Conservation (phyloP, 1,140 invertebrate species). For the Aphis gossypii region DNA sequence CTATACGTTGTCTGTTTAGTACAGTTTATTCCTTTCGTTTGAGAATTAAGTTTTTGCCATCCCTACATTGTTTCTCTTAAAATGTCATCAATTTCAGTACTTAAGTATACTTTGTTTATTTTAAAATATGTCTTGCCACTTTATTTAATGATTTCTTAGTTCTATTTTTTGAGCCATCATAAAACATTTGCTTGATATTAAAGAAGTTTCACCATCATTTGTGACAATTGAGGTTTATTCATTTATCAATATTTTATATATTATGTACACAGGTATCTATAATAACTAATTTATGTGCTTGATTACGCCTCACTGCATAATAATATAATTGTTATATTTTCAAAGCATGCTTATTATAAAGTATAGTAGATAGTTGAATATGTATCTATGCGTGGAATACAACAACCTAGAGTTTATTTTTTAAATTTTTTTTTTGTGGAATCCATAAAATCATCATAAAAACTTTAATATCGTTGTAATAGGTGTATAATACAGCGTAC, state of each 20-base stretch:
- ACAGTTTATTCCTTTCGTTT: no score
- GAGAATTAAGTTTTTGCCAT: no score
- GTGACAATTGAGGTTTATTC: no score
- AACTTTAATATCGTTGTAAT: slow-evolving; percentile 1
- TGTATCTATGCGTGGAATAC: not conserved
- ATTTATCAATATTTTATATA: not conserved
- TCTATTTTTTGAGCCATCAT: no score
- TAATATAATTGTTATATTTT: not conserved
- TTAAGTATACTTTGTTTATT: no score
- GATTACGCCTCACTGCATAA: not conserved
- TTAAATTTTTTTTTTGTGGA: slow-evolving; percentile 3
- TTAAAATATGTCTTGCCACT: no score
- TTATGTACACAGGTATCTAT: not conserved
- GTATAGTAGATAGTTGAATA: not conserved
- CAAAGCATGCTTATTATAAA: not conserved
- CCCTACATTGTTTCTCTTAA: no score
- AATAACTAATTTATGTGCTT: not conserved
- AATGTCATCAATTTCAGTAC: no score
- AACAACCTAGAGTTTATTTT: not conserved
- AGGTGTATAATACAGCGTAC: not conserved
- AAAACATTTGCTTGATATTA: no score
- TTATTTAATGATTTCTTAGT: no score
- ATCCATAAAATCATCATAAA: slow-evolving; percentile 40
- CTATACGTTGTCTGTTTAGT: no score
- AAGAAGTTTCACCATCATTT: no score